These are phyloP conservation scores for Urophycis tenuis DNA, from an alignment of 2,797 vertebrate genomes.

Conservation along the genomic window DNA sequence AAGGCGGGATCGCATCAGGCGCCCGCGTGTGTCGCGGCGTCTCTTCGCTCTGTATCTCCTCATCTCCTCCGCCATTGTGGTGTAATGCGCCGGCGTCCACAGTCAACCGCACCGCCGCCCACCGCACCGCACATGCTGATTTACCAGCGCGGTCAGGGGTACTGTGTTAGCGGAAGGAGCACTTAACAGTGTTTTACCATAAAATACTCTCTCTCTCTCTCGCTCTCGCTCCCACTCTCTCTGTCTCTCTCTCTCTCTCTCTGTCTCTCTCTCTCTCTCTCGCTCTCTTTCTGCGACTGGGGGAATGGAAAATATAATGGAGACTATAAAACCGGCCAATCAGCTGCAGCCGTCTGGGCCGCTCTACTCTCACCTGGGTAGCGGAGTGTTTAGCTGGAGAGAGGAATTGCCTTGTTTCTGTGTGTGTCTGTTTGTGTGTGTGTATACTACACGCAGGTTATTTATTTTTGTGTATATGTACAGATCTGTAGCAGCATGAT, in stretches of 20 bases:
- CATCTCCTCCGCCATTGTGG: no score
- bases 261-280: background rate
- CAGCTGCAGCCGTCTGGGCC: slow-evolving; percentile 28
- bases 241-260: background rate
- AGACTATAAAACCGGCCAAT: slow-evolving; percentile 33
- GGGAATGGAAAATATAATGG: slow-evolving; percentile 33
- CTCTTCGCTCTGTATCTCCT: no score
- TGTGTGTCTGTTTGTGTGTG: slow-evolving; percentile 1
- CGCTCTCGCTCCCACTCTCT: background rate
- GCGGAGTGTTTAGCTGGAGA: background rate
- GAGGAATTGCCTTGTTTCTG: slow-evolving; percentile 1
- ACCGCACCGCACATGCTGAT: slow-evolving; percentile 22
- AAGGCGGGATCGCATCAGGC: slow-evolving; percentile 36
- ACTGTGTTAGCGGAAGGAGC: slow-evolving; percentile 20
- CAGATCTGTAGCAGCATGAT: background rate
- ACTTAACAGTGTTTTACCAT: slow-evolving; percentile 24
- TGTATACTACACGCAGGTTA: background rate
- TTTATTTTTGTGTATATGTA: background rate
- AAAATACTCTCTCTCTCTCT: slow-evolving; percentile 27
- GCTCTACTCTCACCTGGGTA: slow-evolving; percentile 10
- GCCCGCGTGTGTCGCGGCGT: no score
- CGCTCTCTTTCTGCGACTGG: background rate
- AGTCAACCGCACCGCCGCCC: slow-evolving; percentile 2
- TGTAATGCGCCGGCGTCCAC: no score
- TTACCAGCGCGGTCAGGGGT: slow-evolving; percentile 27